Evolutionary conservation across 2,888 invertebrate genomes (phyloP), one percentile per base, ranked within the genome.

Genomic region (Nesidiocoris tenuis): DNA sequence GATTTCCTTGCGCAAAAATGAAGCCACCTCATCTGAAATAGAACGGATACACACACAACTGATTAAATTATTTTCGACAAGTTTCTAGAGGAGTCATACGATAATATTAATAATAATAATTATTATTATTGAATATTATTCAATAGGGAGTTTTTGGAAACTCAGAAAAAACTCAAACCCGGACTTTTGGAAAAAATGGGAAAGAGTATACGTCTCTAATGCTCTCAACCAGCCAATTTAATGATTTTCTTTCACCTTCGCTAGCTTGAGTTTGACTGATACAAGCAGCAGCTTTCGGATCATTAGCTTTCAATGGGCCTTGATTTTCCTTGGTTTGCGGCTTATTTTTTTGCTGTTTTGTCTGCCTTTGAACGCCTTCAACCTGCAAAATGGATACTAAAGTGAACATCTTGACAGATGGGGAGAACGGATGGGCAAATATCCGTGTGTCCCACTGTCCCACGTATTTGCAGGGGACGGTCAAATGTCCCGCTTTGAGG

Each of bases 1-100:
- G 3, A 75, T 66, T 75, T 75, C 74, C 59, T 75, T 66, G 17
- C 74, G 55, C 12, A 25, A 59, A 21, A 75, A 75, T 19, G 74
- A 75, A 19, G 25, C 65, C 19, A 25, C 39, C 19, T 75, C 74
- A 17, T 75, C 74, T 75, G 61, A 5, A 64, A 72, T 18, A 39
- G 12, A 3, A 39, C 3, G 3, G 12, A 39, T 39, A 39, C 12
- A 39, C 12, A 7, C 39, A 39, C 12, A 39, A 39, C 12, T 39
- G 39, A 39, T 39, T 39, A 7, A 39, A 7, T 39, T 39, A 12
- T 39, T 39, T 39, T 7, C 12, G 39, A 12, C 12, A 12, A 39
- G n/a, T n/a, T n/a, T n/a, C n/a, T n/a, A n/a, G n/a, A n/a, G n/a
- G n/a, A n/a, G n/a, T n/a, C n/a, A n/a, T n/a, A n/a, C n/a, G n/a